Evolutionary conservation across 2,888 invertebrate genomes (phyloP).

Genomic region (Diarsia dahlii): DNA sequence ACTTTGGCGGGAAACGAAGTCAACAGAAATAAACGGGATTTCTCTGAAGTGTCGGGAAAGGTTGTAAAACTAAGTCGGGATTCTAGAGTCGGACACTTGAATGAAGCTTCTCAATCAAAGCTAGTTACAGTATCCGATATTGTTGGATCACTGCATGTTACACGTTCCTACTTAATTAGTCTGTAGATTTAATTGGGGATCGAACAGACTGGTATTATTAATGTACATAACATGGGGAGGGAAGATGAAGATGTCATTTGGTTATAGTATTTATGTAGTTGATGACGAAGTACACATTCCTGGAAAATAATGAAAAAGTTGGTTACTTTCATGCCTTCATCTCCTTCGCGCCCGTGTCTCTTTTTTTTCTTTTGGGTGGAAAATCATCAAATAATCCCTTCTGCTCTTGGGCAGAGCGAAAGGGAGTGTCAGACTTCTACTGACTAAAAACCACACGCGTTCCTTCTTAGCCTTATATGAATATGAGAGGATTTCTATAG

Average conservation of each 20-base stretch:
- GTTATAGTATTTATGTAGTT: background rate
- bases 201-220: conserved; percentile 25
- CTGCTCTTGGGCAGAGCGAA: too few relatives aligned
- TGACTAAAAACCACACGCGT: too few relatives aligned
- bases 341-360: too few relatives aligned
- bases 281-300: background rate
- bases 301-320: background rate
- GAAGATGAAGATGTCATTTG: background rate
- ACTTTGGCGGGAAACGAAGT: conserved; percentile 53
- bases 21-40: conserved; percentile 55
- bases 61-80: conserved; percentile 56
- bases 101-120: conserved; percentile 44
- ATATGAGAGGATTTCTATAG: background rate
- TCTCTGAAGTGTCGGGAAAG: conserved; percentile 48
- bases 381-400: too few relatives aligned
- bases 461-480: too few relatives aligned
- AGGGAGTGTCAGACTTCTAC: too few relatives aligned
- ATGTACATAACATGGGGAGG: background rate
- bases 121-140: conserved; percentile 44
- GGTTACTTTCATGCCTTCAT: background rate
- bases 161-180: conserved; percentile 58
- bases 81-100: background rate
- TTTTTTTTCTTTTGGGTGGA: too few relatives aligned
- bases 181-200: conserved; percentile 46
- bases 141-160: conserved; percentile 47